Percentiles rank a stretch among this genome's conserved stretches.
phyloP scores from a whole-genome alignment of 2,888 invertebrate genomes.

The Heterodera filipjevi region DNA sequence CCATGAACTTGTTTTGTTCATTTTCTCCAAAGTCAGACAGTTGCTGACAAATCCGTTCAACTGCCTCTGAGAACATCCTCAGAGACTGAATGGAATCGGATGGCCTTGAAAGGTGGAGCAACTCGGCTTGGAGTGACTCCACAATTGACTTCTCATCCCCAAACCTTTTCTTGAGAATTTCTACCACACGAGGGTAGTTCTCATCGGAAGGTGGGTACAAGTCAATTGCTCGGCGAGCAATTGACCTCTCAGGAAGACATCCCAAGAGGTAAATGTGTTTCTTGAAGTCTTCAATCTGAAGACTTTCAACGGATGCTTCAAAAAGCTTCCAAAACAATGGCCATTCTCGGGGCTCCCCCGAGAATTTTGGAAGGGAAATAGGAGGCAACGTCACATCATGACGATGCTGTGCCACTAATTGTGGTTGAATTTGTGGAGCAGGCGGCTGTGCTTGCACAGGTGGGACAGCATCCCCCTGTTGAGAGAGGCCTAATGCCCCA shows the following conservation, averaged over 20 bases:
- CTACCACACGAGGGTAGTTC: neutral
- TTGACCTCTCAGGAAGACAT: neutral
- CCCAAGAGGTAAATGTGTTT: neutral
- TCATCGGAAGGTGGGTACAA: neutral
- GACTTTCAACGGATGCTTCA: neutral
- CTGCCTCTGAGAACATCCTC: neutral
- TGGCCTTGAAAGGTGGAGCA: neutral
- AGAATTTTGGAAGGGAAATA: neutral
- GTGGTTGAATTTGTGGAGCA: neutral
- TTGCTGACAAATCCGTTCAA: neutral
- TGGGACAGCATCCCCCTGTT: neutral
- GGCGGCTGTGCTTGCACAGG: neutral
- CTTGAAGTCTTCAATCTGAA: neutral
- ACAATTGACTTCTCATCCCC: neutral
- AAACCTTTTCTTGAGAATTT: neutral
- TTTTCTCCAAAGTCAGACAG: neutral
- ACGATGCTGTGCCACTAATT: neutral
- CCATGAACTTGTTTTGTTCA: neutral
- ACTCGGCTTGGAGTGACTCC: neutral
- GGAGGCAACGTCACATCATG: neutral
- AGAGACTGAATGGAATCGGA: neutral
- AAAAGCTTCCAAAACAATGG: neutral
- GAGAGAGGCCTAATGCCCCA: neutral
- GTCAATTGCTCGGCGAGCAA: neutral
- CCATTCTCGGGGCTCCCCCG: neutral